A percentile compares a stretch with the other conserved stretches of the same genome.
phyloP scores from a whole-genome alignment of 2,797 vertebrate genomes.

The Pitangus sulphuratus region DNA sequence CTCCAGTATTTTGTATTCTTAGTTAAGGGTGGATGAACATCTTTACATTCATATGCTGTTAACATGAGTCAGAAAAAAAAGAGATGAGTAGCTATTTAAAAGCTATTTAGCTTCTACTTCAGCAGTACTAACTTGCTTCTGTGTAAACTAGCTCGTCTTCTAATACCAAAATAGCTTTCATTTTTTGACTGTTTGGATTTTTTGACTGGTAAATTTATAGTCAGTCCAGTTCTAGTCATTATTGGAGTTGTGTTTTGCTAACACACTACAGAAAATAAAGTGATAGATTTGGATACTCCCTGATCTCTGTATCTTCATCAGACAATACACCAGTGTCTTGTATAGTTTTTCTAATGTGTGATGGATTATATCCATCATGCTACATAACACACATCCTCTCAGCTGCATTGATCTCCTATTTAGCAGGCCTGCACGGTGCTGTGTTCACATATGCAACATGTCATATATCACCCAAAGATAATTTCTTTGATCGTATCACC shows the following conservation, averaged over 20 bases:
- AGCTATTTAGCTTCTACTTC: not conserved
- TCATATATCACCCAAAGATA: not conserved
- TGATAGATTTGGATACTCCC: not conserved
- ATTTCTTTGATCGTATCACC: not conserved
- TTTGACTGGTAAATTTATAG: not conserved
- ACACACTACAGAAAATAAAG: not conserved
- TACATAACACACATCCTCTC: not conserved
- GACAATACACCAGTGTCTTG: not conserved
- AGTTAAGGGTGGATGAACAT: not conserved
- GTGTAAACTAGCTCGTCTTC: not conserved
- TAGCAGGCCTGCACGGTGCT: not conserved
- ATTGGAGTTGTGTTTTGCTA: not conserved
- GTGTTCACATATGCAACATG: not conserved
- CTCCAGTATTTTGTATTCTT: not conserved
- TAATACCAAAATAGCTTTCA: not conserved
- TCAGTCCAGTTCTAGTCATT: not conserved
- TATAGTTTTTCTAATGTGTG: not conserved
- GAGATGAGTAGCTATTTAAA: not conserved
- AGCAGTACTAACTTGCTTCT: not conserved
- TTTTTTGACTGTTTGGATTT: not conserved
- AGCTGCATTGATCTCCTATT: not conserved
- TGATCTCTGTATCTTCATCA: not conserved
- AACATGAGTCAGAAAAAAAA: constrained; percentile 3
- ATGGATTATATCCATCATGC: not conserved
- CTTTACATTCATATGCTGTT: not conserved